Percentiles rank a stretch among this genome's conserved stretches.
Conservation (phyloP, 2,113 vertebrate species). For the Callipepla squamata region DNA sequence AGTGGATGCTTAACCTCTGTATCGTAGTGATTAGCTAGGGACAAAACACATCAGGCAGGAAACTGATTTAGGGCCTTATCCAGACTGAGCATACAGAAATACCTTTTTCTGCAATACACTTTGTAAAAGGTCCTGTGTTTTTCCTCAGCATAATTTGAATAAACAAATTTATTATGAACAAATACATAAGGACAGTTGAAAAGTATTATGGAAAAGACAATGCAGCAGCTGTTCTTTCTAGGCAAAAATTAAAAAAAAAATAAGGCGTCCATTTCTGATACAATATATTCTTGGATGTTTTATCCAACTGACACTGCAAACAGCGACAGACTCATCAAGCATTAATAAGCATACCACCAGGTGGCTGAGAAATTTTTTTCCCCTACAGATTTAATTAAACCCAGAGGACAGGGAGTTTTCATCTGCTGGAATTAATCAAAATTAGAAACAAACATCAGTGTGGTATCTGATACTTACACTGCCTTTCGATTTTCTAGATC, state of each 20-base stretch:
- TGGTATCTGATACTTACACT: constrained; percentile 84
- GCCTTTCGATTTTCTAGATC: constrained; percentile 87
- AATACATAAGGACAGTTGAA: not conserved
- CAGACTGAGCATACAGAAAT: not conserved
- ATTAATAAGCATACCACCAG: constrained; percentile 23
- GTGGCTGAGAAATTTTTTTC: not conserved
- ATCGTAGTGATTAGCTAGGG: not conserved
- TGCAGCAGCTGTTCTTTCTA: not conserved
- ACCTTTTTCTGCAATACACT: not conserved
- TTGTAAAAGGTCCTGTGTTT: not conserved
- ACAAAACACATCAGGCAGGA: not conserved
- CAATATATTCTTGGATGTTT: not conserved
- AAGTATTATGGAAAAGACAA: not conserved
- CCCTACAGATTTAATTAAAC: constrained; percentile 57
- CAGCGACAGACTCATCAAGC: constrained; percentile 11
- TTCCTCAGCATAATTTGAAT: not conserved
- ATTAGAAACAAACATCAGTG: not conserved
- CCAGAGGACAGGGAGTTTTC: constrained; percentile 34
- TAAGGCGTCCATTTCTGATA: not conserved
- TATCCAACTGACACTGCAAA: not conserved
- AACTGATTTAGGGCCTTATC: not conserved
- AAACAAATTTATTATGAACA: not conserved
- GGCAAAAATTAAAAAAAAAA: not conserved
- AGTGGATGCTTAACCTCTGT: not conserved
- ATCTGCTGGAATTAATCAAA: not conserved